Base-by-base conservation (phyloP, 1,140 invertebrate genomes). In the Microplitis demolitor region DNA sequence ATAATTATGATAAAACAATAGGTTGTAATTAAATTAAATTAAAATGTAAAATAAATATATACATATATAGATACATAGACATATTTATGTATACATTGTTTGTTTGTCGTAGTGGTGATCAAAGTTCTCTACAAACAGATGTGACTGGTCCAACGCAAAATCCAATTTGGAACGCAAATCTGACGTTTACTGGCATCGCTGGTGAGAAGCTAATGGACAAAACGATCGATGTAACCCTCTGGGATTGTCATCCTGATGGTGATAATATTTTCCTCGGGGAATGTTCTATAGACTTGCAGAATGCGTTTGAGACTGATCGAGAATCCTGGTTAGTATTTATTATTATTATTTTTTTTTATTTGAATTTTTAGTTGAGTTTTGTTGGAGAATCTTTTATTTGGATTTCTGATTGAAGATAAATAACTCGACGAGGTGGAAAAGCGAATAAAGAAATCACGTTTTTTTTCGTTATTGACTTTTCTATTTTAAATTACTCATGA, bases 81-180 rank as follows among this genome's bases (percentile, higher is more conserved):
- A 39, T 24, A 39, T 60, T 13, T 4, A 62, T 33, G 4, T 54
- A 51, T 63, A 24, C 51, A 4, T 35, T 63, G 45, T 9, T 73
- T 53, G 14, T 14, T 63, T 35, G 5, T 77, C 60, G 6, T 78
- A 95, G 94, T 58, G 91, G 91, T 56, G 92, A 92, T 78, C 91
- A 91, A 72, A 90, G 89, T 68, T 90, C 91, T 13, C 88, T 93
- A 66, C 93, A 94, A 80, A 96, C 94, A 1, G 93, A 93, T 78
- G 91, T 95, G 4, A 93, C 94, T 2, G 93, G 94, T 69, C 91
- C 93, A 8, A 93, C 93, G 1, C 93, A 93, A 78, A 95, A 93
- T 82, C 95, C 95, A 5, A 93, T 95, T 60, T 97, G 95, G 95
- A 96, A 96, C 80, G 94, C 95, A 13, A 96, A 94, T n/a, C 87